These are phyloP conservation scores for Tetraneura akinire DNA, from an alignment of 1,140 invertebrate genomes.

Conservation along the genomic window DNA sequence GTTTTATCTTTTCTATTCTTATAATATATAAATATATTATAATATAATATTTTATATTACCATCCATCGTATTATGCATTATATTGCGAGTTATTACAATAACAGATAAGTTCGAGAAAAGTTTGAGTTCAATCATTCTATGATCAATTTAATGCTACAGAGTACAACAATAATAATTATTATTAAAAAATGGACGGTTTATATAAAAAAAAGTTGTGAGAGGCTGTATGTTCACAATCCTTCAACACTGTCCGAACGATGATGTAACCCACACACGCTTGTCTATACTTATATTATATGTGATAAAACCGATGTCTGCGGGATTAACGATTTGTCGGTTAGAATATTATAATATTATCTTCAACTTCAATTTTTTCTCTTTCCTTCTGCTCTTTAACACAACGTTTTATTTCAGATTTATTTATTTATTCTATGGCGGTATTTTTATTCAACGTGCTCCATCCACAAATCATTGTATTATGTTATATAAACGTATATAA, in stretches of 20 bases:
- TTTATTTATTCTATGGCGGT: neutral
- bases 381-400: too few relatives aligned
- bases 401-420: neutral
- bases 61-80: too few relatives aligned
- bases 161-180: too few relatives aligned
- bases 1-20: too few relatives aligned
- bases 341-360: neutral
- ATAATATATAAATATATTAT: too few relatives aligned
- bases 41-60: too few relatives aligned
- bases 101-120: too few relatives aligned
- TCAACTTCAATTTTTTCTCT: neutral
- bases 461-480: neutral
- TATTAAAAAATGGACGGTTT: too few relatives aligned
- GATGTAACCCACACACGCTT: neutral
- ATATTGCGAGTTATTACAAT: too few relatives aligned
- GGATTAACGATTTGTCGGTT: conserved; percentile 8
- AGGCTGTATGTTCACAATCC: neutral
- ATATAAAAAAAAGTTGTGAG: neutral
- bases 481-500: too few relatives aligned
- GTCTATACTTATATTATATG: neutral
- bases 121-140: too few relatives aligned
- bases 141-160: too few relatives aligned
- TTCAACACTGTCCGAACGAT: neutral
- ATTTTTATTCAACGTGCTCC: neutral
- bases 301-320: conserved; percentile 26